Evolutionary conservation across 2,888 invertebrate species (phyloP).

Genomic region (Crossocerus cetratus): DNA sequence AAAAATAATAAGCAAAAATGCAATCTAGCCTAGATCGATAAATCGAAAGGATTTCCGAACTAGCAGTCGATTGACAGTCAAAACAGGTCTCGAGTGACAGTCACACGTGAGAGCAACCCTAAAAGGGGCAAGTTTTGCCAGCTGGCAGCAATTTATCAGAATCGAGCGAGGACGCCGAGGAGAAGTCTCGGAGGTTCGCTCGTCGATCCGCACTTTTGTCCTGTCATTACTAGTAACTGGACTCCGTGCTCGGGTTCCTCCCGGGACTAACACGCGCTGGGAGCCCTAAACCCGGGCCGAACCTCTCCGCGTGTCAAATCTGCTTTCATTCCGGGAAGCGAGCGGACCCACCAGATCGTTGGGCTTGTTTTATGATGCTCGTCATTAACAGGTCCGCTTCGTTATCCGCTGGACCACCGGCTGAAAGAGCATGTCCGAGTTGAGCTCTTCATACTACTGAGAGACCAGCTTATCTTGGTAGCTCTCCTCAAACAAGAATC

Average conservation of each 20-base stretch:
- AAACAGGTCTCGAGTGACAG: conserved; percentile 17
- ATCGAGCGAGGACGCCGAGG: conserved; percentile 24
- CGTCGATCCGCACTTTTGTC: conserved; percentile 34
- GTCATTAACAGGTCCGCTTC: conserved; percentile 45
- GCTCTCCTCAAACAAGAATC: too few relatives aligned
- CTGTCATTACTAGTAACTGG: conserved; percentile 39
- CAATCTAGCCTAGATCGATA: too few relatives aligned
- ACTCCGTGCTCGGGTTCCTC: conserved; percentile 19
- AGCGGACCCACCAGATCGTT: conserved; percentile 47
- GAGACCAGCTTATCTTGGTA: too few relatives aligned
- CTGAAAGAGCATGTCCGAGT: too few relatives aligned
- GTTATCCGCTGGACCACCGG: conserved; percentile 15
- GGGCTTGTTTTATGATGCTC: conserved; percentile 28
- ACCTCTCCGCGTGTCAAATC: conserved; percentile 22
- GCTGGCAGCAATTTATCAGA: conserved; percentile 64
- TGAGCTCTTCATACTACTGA: too few relatives aligned
- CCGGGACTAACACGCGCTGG: background rate
- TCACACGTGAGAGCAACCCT: conserved; percentile 61
- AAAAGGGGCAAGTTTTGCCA: conserved; percentile 59
- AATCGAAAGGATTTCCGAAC: background rate
- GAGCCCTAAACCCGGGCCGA: background rate
- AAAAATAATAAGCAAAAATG: too few relatives aligned
- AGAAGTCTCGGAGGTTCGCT: conserved; percentile 42
- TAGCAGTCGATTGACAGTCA: background rate
- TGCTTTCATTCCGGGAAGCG: conserved; percentile 35